A percentile compares a stretch with the other conserved stretches of the same genome.
phyloP scores from a whole-genome alignment of 2,113 vertebrate species.

The Hyperopisus bebe region DNA sequence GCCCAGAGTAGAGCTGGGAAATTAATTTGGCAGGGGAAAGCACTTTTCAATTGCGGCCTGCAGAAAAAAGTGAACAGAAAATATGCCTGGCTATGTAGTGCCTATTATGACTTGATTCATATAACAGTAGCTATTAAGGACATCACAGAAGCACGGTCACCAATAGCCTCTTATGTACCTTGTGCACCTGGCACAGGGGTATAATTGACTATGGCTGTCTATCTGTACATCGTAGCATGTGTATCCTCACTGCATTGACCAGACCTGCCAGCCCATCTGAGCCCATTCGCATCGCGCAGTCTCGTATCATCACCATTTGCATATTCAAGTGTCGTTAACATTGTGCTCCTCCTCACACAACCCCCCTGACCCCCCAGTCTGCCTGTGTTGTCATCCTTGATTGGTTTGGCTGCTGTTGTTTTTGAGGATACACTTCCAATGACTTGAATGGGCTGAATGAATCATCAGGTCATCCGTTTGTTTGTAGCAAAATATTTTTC shows the following conservation, averaged over 20 bases:
- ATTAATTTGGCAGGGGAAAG: constrained; percentile 54
- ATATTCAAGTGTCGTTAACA: constrained; percentile 72
- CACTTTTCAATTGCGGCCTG: constrained; percentile 46
- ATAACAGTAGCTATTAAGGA: constrained; percentile 55
- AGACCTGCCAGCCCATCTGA: constrained; percentile 63
- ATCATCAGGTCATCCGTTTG: constrained; percentile 40
- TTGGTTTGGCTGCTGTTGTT: constrained; percentile 33
- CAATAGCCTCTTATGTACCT: constrained; percentile 65
- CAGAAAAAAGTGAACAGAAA: constrained; percentile 46
- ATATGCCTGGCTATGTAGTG: constrained; percentile 55
- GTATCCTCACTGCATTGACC: constrained; percentile 59
- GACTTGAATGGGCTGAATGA: constrained; percentile 37
- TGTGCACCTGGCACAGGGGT: constrained; percentile 67
- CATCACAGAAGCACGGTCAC: constrained; percentile 64
- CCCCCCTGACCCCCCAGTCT: constrained; percentile 45
- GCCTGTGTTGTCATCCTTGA: constrained; percentile 16
- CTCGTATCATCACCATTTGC: constrained; percentile 68
- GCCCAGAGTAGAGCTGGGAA: constrained; percentile 39
- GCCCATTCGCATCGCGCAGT: constrained; percentile 59
- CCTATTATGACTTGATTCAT: constrained; percentile 66
- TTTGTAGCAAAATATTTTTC: constrained; percentile 1
- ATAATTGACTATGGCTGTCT: constrained; percentile 63
- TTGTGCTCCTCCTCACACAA: constrained; percentile 61
- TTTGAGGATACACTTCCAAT: neutral
- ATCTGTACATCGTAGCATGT: constrained; percentile 51